Conservation (phyloP, 2,888 invertebrate species). For the Shargacucullia verbasci region DNA sequence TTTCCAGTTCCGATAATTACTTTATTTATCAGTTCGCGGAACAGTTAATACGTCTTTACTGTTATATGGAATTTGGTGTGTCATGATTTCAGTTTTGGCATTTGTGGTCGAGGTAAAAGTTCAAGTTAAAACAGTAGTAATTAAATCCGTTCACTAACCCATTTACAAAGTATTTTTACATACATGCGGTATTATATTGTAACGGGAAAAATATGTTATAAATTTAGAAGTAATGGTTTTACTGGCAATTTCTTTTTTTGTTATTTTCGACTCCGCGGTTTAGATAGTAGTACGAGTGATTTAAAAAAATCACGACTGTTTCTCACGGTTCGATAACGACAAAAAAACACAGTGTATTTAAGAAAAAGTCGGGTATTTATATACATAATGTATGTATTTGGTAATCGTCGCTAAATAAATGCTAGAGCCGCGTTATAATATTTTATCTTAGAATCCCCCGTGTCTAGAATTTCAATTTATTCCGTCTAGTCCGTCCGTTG, state of each 20-base stretch:
- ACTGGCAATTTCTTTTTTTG: too few species aligned
- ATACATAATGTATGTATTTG: too few species aligned
- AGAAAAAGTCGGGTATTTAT: too few species aligned
- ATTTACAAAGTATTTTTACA: neutral
- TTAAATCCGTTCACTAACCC: slow-evolving; percentile 6
- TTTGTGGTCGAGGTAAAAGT: slow-evolving; percentile 3
- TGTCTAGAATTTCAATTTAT: slow-evolving; percentile 21
- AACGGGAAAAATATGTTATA: neutral
- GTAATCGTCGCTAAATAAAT: too few species aligned
- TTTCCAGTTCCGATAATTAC: slow-evolving; percentile 28
- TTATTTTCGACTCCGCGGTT: too few species aligned
- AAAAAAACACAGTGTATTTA: too few species aligned
- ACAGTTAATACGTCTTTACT: slow-evolving; percentile 25
- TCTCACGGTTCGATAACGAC: too few species aligned
- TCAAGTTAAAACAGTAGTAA: too few species aligned
- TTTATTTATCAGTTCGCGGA: slow-evolving; percentile 43
- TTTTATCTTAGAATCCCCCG: slow-evolving; percentile 7
- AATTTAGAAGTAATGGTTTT: too few species aligned
- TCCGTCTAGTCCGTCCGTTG: slow-evolving; percentile 7
- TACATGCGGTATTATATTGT: slow-evolving; percentile 10
- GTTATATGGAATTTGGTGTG: slow-evolving; percentile 26
- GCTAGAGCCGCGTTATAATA: slow-evolving; percentile 3
- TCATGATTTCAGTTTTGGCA: slow-evolving; percentile 15
- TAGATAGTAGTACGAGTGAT: too few species aligned
- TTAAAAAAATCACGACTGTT: too few species aligned